Base-by-base conservation (phyloP, 2,113 vertebrate species). In the Typhlomys cinereus region DNA sequence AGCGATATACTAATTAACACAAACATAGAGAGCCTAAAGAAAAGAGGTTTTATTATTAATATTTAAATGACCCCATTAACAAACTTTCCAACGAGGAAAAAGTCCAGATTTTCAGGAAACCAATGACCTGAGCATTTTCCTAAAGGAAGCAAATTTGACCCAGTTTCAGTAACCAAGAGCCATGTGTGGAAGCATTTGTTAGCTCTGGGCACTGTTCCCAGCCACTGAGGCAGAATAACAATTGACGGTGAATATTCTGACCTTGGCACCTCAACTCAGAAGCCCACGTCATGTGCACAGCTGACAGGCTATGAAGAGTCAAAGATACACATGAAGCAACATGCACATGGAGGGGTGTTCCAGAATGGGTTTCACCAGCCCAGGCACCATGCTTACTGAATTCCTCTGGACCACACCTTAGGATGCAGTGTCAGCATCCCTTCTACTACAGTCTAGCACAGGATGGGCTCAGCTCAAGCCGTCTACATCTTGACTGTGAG, bases 1-100 rank as follows among this genome's bases (percentile, higher is more conserved):
- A 95, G 74, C 91, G 93, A 94, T 86, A 64, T 17, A 64, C 80
- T 94, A 94, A 97, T 96, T 95, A 95, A 91, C 92, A 88, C 8
- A 91, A 67, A 25, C 2, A 80, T 57, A 79, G 54, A 80, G 41
- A 4, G 31, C 31, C 74, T 79, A 27, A 74, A 79, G 50, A 93
- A 92, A 88, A 93, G 70, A 85, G 46, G 9, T 70, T 71, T 90
- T 92, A 46, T 85, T 86, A 90, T 86, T 76, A 62, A 82, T 85
- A 83, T 78, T 93, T 88, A 92, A 90, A 89, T 54, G 54, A 85
- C 76, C 34, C 74, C 48, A 89, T 95, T 92, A 95, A 83, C 66
- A 90, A 62, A 20, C 34, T 96, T 92, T 89, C 66, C 80, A 93
- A 86, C 44, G 36, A 21, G 34, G 69, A 23, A 79, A 93, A 73